Conservation (phyloP, 2,888 invertebrate species). For the Leucophenga montana region DNA sequence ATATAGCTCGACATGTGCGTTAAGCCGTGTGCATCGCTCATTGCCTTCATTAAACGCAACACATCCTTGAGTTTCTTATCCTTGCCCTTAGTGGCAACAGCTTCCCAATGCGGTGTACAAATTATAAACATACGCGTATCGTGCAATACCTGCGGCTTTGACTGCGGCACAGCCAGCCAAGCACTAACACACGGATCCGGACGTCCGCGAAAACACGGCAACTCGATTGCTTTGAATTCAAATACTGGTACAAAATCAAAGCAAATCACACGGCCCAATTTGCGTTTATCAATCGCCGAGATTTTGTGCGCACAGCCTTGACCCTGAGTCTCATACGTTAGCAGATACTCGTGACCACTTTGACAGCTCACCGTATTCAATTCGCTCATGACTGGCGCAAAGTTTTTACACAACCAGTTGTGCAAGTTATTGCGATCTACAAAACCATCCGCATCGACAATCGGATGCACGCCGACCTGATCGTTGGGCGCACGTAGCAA, state of each 20-base stretch:
- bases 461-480: neutral
- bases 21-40: slow-evolving; percentile 47
- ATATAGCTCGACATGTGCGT: slow-evolving; percentile 52
- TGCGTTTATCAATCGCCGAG: slow-evolving; percentile 36
- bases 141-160: neutral
- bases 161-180: slow-evolving; percentile 59
- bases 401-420: slow-evolving; percentile 51
- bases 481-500: slow-evolving; percentile 23
- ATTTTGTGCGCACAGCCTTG: slow-evolving; percentile 59
- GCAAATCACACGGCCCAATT: slow-evolving; percentile 41
- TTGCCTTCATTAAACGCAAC: slow-evolving; percentile 56
- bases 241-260: slow-evolving; percentile 63
- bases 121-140: slow-evolving; percentile 46
- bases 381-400: slow-evolving; percentile 35
- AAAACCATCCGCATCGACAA: slow-evolving; percentile 17
- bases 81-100: slow-evolving; percentile 39
- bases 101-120: slow-evolving; percentile 53
- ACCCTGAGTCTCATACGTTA: slow-evolving; percentile 42
- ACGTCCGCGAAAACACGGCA: slow-evolving; percentile 26
- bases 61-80: slow-evolving; percentile 53
- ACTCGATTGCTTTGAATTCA: slow-evolving; percentile 44
- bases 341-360: slow-evolving; percentile 30
- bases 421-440: slow-evolving; percentile 51
- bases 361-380: slow-evolving; percentile 34
- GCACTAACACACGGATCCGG: neutral